Percentiles rank a stretch among this genome's conserved stretches.
phyloP scores from a whole-genome alignment of 2,888 invertebrate species.

The Hedya salicella region DNA sequence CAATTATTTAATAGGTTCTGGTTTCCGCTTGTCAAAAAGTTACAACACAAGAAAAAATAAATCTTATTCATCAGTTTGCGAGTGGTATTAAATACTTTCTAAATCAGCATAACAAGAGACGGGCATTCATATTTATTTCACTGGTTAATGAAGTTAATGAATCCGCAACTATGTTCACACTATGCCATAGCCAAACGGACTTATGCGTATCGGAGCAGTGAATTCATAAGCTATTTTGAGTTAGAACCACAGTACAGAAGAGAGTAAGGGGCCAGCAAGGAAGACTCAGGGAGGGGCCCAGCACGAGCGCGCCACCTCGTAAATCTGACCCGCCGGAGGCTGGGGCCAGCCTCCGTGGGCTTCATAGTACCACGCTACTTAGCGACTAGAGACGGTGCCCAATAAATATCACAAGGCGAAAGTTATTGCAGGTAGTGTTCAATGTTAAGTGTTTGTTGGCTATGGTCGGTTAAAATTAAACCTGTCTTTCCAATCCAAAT shows the following conservation, averaged over 20 bases:
- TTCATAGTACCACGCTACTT: constrained; percentile 59
- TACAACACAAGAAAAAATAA: too few relatives aligned
- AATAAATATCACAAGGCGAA: constrained; percentile 63
- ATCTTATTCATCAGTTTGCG: too few relatives aligned
- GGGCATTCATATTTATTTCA: too few relatives aligned
- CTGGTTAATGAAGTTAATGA: too few relatives aligned
- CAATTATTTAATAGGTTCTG: too few relatives aligned
- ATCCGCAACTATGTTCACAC: too few relatives aligned
- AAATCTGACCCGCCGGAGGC: constrained; percentile 70
- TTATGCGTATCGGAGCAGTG: too few relatives aligned
- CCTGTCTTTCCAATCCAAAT: not conserved
- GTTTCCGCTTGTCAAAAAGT: too few relatives aligned
- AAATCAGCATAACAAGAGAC: too few relatives aligned
- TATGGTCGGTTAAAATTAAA: constrained; percentile 2
- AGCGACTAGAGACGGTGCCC: constrained; percentile 62
- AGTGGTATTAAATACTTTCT: too few relatives aligned
- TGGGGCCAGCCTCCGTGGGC: constrained; percentile 55
- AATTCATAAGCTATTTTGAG: not conserved
- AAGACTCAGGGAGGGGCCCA: constrained; percentile 57
- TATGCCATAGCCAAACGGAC: too few relatives aligned
- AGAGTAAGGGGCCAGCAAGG: constrained; percentile 49
- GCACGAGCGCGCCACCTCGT: constrained; percentile 74
- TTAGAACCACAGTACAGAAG: constrained; percentile 31
- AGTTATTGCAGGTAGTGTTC: constrained; percentile 57
- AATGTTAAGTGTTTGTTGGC: constrained; percentile 32